Percentiles rank a stretch among this genome's conserved stretches.
These are phyloP conservation scores for Melanotaenia duboulayi DNA, from an alignment of 2,113 vertebrate species.

Conservation along the genomic window DNA sequence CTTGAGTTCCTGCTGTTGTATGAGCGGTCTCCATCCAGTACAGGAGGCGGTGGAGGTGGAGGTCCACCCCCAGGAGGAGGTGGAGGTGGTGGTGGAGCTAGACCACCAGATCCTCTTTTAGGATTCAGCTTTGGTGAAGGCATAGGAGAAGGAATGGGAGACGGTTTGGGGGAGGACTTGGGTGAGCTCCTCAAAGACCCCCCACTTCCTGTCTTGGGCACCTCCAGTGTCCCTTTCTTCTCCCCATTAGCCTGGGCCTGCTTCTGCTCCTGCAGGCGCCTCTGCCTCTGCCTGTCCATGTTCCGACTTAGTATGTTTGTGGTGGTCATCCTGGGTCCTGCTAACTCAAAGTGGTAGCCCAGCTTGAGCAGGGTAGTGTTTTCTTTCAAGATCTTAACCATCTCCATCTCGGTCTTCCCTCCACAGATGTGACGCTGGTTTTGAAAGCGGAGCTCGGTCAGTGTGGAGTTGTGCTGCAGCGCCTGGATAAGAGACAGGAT, in stretches of 20 bases:
- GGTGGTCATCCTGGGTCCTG: constrained; percentile 95
- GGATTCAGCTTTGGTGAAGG: constrained; percentile 86
- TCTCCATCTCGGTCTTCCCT: constrained; percentile 98
- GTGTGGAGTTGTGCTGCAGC: constrained; percentile 89
- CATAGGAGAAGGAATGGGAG: constrained; percentile 79
- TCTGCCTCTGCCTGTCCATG: constrained; percentile 96
- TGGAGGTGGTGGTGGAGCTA: constrained; percentile 82
- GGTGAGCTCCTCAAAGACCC: constrained; percentile 83
- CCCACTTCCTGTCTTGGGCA: constrained; percentile 81
- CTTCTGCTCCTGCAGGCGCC: constrained; percentile 93
- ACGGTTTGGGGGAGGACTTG: constrained; percentile 85
- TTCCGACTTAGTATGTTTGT: constrained; percentile 97
- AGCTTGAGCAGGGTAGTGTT: constrained; percentile 95
- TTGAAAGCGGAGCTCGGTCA: constrained; percentile 96
- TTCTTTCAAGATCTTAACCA: constrained; percentile 93
- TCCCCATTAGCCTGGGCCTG: constrained; percentile 87
- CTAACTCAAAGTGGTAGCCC: constrained; percentile 96
- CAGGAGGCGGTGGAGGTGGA: constrained; percentile 87
- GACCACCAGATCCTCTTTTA: constrained; percentile 76
- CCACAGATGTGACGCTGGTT: constrained; percentile 98
- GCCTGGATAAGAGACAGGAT: constrained; percentile 95
- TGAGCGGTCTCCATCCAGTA: constrained; percentile 85
- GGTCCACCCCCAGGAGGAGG: constrained; percentile 82
- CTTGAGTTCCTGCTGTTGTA: constrained; percentile 89
- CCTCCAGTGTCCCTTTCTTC: constrained; percentile 87